A percentile compares a stretch with the other conserved stretches of the same genome.
Conservation (phyloP, 30 jellyfish, hydroid and myxozoan genomes). For the Hydractinia echinata region DNA sequence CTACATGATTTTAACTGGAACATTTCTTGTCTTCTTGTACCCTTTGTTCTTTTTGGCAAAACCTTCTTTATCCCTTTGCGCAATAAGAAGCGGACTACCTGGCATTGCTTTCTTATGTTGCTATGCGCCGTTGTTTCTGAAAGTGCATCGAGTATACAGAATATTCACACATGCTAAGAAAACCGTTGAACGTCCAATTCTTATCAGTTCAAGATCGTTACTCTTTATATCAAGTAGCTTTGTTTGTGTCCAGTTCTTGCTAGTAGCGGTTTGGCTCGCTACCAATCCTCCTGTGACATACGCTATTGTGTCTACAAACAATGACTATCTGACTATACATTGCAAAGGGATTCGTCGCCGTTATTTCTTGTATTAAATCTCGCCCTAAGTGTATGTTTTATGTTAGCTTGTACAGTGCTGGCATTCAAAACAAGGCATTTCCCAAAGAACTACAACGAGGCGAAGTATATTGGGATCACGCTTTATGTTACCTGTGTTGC, state of each 20-base stretch:
- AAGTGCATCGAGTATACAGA: slow-evolving; percentile 51
- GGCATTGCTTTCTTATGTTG: slow-evolving; percentile 51
- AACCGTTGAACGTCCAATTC: slow-evolving; percentile 45
- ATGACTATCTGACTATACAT: slow-evolving; percentile 9
- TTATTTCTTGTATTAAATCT: too few species aligned
- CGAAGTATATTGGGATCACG: too few species aligned
- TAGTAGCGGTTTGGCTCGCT: slow-evolving; percentile 52
- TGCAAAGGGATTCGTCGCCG: not conserved
- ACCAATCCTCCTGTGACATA: slow-evolving; percentile 23
- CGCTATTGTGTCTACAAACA: slow-evolving; percentile 8
- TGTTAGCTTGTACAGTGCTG: too few species aligned
- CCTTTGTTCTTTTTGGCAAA: slow-evolving; percentile 42
- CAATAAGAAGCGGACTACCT: slow-evolving; percentile 48
- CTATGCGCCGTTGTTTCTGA: slow-evolving; percentile 8
- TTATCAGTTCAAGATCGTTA: slow-evolving; percentile 58
- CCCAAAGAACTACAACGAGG: too few species aligned
- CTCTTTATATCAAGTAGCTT: slow-evolving; percentile 36
- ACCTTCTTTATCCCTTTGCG: slow-evolving; percentile 52
- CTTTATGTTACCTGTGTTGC: too few species aligned
- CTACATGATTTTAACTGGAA: slow-evolving; percentile 62
- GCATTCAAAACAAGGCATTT: too few species aligned
- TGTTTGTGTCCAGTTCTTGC: slow-evolving; percentile 33
- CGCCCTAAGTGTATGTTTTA: too few species aligned
- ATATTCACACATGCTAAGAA: slow-evolving; percentile 50
- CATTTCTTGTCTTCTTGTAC: slow-evolving; percentile 15